phyloP scores from a whole-genome alignment of 2,797 vertebrate genomes.

The Gymnopithys bicolor region DNA sequence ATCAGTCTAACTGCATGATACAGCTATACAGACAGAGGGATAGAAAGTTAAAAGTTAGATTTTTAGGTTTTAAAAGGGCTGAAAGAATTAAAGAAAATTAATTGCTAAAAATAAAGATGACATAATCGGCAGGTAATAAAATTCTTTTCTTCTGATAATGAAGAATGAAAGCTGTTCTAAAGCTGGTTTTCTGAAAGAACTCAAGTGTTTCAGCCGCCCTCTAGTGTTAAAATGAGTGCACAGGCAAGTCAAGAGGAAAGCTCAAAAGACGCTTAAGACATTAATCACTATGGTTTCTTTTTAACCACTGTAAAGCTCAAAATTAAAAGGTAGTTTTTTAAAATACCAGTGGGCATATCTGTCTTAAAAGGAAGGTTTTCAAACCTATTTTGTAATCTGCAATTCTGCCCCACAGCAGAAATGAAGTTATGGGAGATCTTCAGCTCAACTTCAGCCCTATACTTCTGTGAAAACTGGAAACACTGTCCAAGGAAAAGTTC shows the following conservation, averaged over 20 bases:
- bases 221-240: slow-evolving; percentile 21
- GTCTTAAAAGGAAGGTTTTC: background rate
- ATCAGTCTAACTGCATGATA: background rate
- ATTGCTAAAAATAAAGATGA: background rate
- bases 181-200: background rate
- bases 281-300: background rate
- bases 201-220: slow-evolving; percentile 31
- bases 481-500: background rate
- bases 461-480: background rate
- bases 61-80: background rate
- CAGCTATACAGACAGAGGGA: background rate
- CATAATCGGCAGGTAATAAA: background rate
- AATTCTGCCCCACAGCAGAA: background rate
- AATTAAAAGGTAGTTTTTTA: background rate
- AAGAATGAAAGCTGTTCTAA: background rate
- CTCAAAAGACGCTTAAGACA: background rate
- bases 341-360: background rate
- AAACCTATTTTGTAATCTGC: background rate
- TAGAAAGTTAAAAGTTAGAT: background rate
- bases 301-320: background rate
- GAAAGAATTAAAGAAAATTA: background rate
- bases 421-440: background rate
- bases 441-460: background rate
- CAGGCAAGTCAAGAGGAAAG: background rate
- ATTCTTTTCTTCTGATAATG: background rate